Conservation (phyloP, 2,797 vertebrate species). For the Enteromius argenteus region DNA sequence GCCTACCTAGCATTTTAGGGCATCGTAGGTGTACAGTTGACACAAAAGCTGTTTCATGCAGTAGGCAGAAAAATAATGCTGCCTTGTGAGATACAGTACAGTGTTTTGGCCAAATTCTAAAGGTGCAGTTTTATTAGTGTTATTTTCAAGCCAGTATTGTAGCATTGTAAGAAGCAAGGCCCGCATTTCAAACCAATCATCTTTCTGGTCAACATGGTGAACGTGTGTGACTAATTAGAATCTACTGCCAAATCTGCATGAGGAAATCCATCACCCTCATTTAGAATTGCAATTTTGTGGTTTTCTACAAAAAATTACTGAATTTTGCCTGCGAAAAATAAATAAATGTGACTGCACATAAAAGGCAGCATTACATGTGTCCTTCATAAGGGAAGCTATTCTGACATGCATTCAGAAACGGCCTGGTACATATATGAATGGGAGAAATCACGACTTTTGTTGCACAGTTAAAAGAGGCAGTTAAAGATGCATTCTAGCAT, state of each 20-base stretch:
- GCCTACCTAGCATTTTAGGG: constrained; percentile 17
- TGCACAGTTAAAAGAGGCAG: not conserved
- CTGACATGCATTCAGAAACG: not conserved
- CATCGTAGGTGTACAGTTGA: not conserved
- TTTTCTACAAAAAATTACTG: not conserved
- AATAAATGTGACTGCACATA: not conserved
- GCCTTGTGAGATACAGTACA: not conserved
- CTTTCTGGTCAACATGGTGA: not conserved
- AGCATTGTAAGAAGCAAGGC: not conserved
- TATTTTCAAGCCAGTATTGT: not conserved
- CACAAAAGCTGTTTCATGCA: constrained; percentile 1
- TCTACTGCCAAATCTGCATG: not conserved
- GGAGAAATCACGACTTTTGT: not conserved
- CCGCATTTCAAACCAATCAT: not conserved
- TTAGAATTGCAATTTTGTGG: too few species aligned
- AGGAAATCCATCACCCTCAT: not conserved
- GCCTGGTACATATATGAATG: not conserved
- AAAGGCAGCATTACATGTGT: not conserved
- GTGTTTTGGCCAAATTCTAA: not conserved
- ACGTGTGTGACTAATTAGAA: not conserved
- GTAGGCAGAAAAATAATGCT: not conserved
- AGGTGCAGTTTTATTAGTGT: not conserved
- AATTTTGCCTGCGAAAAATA: not conserved
- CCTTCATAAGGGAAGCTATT: not conserved
- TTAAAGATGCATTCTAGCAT: not conserved